These are phyloP conservation scores for Malacoraja senta DNA, from an alignment of 2,797 vertebrate species.

Conservation along the genomic window DNA sequence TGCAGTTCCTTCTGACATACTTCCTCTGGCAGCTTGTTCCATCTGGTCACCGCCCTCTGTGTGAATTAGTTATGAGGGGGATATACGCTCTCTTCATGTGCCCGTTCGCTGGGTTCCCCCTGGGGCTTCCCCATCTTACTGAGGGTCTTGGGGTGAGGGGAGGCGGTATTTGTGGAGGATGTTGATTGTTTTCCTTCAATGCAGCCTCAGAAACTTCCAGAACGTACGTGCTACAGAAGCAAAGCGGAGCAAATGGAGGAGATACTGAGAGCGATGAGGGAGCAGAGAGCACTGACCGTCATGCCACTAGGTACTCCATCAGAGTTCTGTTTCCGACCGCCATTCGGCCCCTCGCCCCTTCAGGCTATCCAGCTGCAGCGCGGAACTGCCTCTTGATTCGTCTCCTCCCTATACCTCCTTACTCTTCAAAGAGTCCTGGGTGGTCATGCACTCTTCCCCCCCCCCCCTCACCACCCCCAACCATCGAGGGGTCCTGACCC, in stretches of 20 bases:
- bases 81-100: too few species aligned
- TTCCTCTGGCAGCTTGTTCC: too few species aligned
- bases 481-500: too few species aligned
- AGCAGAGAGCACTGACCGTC: constrained; percentile 45
- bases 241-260: constrained; percentile 50
- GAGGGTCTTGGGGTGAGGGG: not conserved
- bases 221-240: constrained; percentile 40
- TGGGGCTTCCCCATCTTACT: not conserved
- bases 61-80: too few species aligned
- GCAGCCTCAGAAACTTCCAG: constrained; percentile 1
- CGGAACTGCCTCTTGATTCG: not conserved
- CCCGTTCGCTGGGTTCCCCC: too few species aligned
- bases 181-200: not conserved
- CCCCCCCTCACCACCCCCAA: too few species aligned
- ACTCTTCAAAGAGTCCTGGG: too few species aligned
- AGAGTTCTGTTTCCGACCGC: not conserved
- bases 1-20: too few species aligned
- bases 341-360: not conserved
- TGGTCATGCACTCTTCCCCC: too few species aligned
- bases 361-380: not conserved
- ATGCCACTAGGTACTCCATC: constrained; percentile 49
- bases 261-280: constrained; percentile 48
- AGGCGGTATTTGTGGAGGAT: too few species aligned
- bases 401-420: not conserved
- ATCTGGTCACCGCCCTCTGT: too few species aligned